phyloP scores from a whole-genome alignment of 2,113 vertebrate species.

The Oryzias celebensis region DNA sequence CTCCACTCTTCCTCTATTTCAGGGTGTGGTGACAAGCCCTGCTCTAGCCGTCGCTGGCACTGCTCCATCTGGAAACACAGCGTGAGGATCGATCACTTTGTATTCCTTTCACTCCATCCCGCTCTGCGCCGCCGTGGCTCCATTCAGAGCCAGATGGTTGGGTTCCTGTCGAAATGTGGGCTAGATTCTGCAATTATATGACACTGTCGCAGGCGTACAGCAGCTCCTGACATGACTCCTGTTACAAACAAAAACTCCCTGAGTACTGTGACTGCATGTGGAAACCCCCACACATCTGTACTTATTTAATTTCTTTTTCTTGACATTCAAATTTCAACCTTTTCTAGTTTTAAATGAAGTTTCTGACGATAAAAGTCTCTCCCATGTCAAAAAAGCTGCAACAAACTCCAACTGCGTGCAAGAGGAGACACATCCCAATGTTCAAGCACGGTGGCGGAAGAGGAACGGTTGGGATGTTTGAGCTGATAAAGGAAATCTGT shows the following conservation, averaged over 20 bases:
- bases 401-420: too few relatives aligned
- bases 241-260: background rate
- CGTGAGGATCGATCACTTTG: slow-evolving; percentile 39
- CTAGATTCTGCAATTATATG: slow-evolving; percentile 16
- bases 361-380: too few relatives aligned
- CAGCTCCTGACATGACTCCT: slow-evolving; percentile 31
- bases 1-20: slow-evolving; percentile 81
- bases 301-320: slow-evolving; percentile 4
- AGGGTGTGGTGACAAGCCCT: slow-evolving; percentile 81
- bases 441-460: too few relatives aligned
- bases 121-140: slow-evolving; percentile 19
- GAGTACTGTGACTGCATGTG: slow-evolving; percentile 22
- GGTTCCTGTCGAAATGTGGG: slow-evolving; percentile 43
- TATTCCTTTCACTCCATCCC: slow-evolving; percentile 45
- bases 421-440: too few relatives aligned
- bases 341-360: too few relatives aligned
- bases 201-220: slow-evolving; percentile 5
- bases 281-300: slow-evolving; percentile 20
- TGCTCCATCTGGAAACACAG: slow-evolving; percentile 73
- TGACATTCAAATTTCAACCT: too few relatives aligned
- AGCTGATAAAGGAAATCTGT: too few relatives aligned
- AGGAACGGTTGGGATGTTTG: too few relatives aligned
- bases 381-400: too few relatives aligned
- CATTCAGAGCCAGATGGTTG: slow-evolving; percentile 42
- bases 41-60: slow-evolving; percentile 77